A percentile compares a stretch with the other conserved stretches of the same genome.
These are phyloP conservation scores for Sturnira hondurensis DNA, from an alignment of 2,113 vertebrate genomes.

Conservation along the genomic window DNA sequence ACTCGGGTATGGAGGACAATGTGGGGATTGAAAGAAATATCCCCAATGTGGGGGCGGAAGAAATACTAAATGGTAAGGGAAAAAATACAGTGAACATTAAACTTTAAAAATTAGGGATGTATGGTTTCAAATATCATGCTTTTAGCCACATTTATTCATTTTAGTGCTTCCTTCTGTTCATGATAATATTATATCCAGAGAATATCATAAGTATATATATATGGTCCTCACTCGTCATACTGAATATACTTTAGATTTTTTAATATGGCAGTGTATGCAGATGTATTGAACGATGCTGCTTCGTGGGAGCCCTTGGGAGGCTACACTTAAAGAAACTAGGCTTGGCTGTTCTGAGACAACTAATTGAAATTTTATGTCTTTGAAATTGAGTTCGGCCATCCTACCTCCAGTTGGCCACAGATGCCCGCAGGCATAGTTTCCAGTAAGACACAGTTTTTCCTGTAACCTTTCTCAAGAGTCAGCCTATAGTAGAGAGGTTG, in stretches of 20 bases:
- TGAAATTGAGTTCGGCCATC: background rate
- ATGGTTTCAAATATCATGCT: background rate
- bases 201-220: background rate
- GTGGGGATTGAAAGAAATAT: too few relatives aligned
- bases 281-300: background rate
- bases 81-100: too few relatives aligned
- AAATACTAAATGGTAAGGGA: too few relatives aligned
- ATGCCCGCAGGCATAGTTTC: background rate
- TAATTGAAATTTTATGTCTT: background rate
- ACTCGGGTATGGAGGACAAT: too few relatives aligned
- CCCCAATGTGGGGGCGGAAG: too few relatives aligned
- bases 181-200: background rate
- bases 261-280: background rate
- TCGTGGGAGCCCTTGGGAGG: background rate
- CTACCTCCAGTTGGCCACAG: background rate
- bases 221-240: background rate
- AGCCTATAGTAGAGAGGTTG: background rate
- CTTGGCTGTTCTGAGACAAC: background rate
- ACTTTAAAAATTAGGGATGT: background rate
- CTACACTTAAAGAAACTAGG: background rate
- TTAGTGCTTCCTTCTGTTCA: background rate
- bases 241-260: background rate
- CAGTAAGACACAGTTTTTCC: background rate
- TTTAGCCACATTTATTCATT: background rate
- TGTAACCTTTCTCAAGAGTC: background rate